Evolutionary conservation across 1,140 invertebrate genomes (phyloP).

Genomic region (Oscheius sp.): DNA sequence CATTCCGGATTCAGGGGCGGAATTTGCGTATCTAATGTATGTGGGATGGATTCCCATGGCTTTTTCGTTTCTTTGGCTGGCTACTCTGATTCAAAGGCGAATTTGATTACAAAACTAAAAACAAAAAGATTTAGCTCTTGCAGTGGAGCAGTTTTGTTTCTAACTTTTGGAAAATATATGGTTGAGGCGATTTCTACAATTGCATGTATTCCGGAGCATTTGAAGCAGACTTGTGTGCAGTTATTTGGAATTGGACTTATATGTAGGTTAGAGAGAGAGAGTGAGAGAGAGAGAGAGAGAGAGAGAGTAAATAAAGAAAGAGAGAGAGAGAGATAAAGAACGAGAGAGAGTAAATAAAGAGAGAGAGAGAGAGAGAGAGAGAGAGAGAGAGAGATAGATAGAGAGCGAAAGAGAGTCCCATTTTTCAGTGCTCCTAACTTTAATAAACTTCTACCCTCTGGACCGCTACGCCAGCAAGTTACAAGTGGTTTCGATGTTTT

Average conservation of each 20-base stretch:
- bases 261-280: neutral
- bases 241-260: constrained; percentile 29
- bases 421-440: constrained; percentile 21
- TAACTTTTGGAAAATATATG: constrained; percentile 31
- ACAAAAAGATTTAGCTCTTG: constrained; percentile 7
- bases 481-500: constrained; percentile 28
- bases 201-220: neutral
- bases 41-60: constrained; percentile 30
- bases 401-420: no score
- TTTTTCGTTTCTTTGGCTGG: constrained; percentile 27
- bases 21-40: constrained; percentile 20
- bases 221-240: neutral
- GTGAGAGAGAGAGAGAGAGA: no score
- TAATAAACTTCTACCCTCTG: constrained; percentile 27
- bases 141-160: constrained; percentile 13
- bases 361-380: no score
- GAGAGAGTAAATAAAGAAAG: no score
- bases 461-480: constrained; percentile 9
- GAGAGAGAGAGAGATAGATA: no score
- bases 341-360: no score
- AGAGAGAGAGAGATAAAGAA: no score
- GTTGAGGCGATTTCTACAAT: constrained; percentile 16
- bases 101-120: neutral
- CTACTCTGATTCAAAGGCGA: constrained; percentile 19
- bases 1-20: constrained; percentile 25